Evolutionary conservation across 2,113 vertebrate species (phyloP).

Genomic region (Spea multiplicata): DNA sequence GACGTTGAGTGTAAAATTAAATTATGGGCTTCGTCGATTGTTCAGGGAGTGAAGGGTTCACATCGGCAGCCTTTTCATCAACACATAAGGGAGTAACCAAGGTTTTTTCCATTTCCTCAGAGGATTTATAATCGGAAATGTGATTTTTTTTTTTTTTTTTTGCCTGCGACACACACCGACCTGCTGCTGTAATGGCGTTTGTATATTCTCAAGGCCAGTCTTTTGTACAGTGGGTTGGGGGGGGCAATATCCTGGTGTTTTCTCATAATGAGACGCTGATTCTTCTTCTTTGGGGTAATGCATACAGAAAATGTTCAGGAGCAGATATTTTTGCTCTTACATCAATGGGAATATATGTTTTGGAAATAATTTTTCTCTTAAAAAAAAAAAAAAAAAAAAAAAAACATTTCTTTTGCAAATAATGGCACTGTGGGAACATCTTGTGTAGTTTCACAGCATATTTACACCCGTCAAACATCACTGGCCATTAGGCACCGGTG

Average conservation of each 20-base stretch:
- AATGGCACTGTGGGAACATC: background rate
- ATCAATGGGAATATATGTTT: background rate
- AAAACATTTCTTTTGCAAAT: background rate
- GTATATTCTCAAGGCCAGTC: slow-evolving; percentile 42
- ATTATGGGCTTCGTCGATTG: too few species aligned
- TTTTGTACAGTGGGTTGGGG: slow-evolving; percentile 20
- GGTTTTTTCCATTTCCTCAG: background rate
- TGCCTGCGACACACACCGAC: background rate
- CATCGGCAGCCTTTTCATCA: background rate
- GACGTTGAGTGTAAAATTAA: too few species aligned
- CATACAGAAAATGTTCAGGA: background rate
- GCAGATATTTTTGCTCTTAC: background rate
- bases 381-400: too few species aligned
- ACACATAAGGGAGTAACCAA: background rate
- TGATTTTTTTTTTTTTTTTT: background rate
- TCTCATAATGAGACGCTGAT: slow-evolving; percentile 8
- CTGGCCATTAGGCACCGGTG: background rate
- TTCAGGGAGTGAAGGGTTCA: background rate
- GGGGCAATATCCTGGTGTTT: background rate
- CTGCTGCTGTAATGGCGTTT: slow-evolving; percentile 57
- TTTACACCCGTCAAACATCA: background rate
- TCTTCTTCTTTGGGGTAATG: background rate
- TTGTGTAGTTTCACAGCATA: background rate
- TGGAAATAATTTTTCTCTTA: background rate
- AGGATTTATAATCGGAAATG: background rate